Conservation (phyloP, 2,888 invertebrate genomes). For the Himalopsyche japonica region DNA sequence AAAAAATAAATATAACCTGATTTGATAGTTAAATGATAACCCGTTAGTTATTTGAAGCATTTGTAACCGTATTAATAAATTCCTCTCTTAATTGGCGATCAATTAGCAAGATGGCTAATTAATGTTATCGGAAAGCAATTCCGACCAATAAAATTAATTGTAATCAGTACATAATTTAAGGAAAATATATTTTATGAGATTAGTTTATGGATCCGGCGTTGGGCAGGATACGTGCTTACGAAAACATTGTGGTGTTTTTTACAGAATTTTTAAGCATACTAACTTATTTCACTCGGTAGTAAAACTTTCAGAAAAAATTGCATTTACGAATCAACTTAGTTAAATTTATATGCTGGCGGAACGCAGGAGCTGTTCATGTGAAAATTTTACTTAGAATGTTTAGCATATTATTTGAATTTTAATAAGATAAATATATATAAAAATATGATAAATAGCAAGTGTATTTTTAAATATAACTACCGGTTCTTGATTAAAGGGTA, state of each 20-base stretch:
- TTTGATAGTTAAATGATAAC: neutral
- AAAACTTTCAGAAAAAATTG: no score
- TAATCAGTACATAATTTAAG: neutral
- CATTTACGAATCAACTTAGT: no score
- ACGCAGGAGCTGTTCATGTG: no score
- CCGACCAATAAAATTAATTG: neutral
- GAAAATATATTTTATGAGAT: neutral
- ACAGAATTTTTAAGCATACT: neutral
- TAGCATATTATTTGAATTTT: no score
- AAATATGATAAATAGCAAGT: no score
- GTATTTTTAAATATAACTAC: no score
- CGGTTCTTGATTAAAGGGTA: no score
- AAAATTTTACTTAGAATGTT: no score
- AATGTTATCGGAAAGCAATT: neutral
- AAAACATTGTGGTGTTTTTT: neutral
- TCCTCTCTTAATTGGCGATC: neutral
- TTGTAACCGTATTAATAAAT: neutral
- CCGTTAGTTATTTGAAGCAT: neutral
- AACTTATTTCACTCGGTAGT: no score
- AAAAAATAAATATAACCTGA: no score
- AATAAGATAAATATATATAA: no score
- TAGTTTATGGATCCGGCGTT: neutral
- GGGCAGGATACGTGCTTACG: neutral
- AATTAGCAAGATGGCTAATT: neutral
- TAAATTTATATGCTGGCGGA: no score